phyloP scores from a whole-genome alignment of 2,888 invertebrate genomes.

The Caenorhabditis imperialis region DNA sequence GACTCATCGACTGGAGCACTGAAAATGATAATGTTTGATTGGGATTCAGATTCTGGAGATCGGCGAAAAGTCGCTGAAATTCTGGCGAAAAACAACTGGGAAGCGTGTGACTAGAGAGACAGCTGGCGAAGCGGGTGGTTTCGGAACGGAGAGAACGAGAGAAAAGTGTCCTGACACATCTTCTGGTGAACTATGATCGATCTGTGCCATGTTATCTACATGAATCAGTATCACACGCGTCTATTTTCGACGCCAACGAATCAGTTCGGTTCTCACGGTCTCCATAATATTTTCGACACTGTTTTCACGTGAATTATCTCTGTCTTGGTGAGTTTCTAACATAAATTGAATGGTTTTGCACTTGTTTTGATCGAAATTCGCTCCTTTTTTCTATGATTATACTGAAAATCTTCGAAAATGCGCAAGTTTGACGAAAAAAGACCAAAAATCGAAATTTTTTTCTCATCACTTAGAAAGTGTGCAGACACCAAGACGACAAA shows the following conservation, averaged over 20 bases:
- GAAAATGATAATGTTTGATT: too few relatives aligned
- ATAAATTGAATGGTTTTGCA: conserved; percentile 23
- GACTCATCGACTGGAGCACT: conserved; percentile 43
- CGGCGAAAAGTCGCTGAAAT: conserved; percentile 5
- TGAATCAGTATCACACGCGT: conserved; percentile 13
- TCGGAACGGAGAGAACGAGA: conserved; percentile 9
- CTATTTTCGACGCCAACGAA: too few relatives aligned
- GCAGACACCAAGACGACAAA: too few relatives aligned
- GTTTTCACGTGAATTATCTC: too few relatives aligned
- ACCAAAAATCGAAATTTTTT: conserved; percentile 32
- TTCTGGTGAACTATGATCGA: conserved; percentile 37
- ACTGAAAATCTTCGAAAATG: background rate
- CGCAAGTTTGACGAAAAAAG: conserved; percentile 5
- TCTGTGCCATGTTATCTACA: conserved; percentile 5
- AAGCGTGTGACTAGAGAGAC: conserved; percentile 2
- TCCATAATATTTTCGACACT: background rate
- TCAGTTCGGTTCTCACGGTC: background rate
- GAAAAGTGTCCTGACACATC: conserved; percentile 21
- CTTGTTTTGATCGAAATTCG: conserved; percentile 9
- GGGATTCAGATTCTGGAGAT: too few relatives aligned
- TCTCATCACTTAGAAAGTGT: conserved; percentile 26
- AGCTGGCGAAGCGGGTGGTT: background rate
- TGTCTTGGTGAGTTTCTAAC: too few relatives aligned
- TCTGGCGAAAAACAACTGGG: background rate
- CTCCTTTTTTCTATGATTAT: background rate